Base-by-base conservation (phyloP, 1,140 invertebrate genomes). In the Telenomus remus region DNA sequence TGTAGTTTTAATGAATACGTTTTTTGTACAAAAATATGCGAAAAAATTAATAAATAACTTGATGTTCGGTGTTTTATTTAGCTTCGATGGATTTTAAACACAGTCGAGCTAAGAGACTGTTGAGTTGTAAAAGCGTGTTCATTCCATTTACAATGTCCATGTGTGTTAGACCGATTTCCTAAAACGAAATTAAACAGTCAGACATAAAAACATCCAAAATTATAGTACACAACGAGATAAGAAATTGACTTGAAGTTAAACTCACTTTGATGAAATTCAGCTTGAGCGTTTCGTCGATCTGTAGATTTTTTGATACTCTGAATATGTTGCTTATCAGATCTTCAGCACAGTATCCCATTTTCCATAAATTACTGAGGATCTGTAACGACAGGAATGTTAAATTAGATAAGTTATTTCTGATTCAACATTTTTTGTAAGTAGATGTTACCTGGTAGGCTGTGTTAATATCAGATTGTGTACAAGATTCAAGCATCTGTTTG, bases 311-410 rank as follows among this genome's bases (percentile, higher is more conserved):
- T 84, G 94, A 93, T 9, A 99, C 96, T 78, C 95, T 92, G 85
- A 98, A 98, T 49, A 99, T 93, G 86, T 97, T 99, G 56, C 92
- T 92, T 71, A 99, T 95, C 44, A 99, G 96, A 89, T 99, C 98
- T 87, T 99, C 97, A 0, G 96, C 91, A 0, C 97, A 96, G 88
- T 99, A 99, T 0, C 98, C 98, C 55, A 98, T 89, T 81, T 93
- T 93, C 94, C 95, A 98, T 14, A 99, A 89, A 85, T 97, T 94
- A 10, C 92, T 90, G 81, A 99, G 91, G 33, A 97, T 91, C 91
- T 94, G 76, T 13, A 85, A 79, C 70, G 5, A 35, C 10, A 80
- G 76, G 54, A 10, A 70, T 49, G 47, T 64, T 13, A 10, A 6
- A 63, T 15, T 49, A 27, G 10, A 11, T 19, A 9, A 49, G 9